Evolutionary conservation across 2,113 vertebrate species (phyloP).

Genomic region (Empidonax alnorum): DNA sequence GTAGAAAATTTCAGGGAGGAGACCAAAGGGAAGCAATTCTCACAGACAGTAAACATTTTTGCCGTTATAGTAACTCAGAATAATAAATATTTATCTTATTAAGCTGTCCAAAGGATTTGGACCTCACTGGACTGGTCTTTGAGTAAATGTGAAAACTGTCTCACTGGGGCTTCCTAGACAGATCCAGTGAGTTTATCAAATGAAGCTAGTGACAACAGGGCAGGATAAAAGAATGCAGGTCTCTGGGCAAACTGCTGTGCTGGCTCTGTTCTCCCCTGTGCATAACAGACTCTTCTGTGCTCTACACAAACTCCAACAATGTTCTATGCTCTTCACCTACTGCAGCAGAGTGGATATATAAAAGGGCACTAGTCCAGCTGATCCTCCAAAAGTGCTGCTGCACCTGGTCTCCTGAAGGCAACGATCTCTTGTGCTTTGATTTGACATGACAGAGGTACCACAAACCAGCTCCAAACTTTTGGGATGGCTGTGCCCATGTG

Average conservation of each 20-base stretch:
- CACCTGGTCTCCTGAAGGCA: neutral
- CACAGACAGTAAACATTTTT: slow-evolving; percentile 3
- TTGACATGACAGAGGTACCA: neutral
- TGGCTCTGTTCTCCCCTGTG: neutral
- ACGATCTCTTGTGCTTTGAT: neutral
- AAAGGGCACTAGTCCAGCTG: neutral
- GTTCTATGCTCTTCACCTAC: neutral
- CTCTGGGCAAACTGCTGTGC: neutral
- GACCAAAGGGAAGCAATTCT: slow-evolving; percentile 55
- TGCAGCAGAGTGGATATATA: neutral
- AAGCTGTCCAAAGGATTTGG: neutral
- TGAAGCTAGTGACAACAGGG: neutral
- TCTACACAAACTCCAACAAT: neutral
- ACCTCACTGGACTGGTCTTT: neutral
- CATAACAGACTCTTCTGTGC: neutral
- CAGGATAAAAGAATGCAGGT: neutral
- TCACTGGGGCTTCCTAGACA: neutral
- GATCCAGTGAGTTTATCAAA: neutral
- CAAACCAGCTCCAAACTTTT: neutral
- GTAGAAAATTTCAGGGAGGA: slow-evolving; percentile 51
- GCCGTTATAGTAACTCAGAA: slow-evolving; percentile 18
- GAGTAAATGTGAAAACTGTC: neutral
- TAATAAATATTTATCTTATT: slow-evolving; percentile 51
- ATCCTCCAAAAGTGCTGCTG: neutral
- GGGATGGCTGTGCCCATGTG: neutral